Conservation (phyloP, 1,140 invertebrate species). For the Leucophenga varia region DNA sequence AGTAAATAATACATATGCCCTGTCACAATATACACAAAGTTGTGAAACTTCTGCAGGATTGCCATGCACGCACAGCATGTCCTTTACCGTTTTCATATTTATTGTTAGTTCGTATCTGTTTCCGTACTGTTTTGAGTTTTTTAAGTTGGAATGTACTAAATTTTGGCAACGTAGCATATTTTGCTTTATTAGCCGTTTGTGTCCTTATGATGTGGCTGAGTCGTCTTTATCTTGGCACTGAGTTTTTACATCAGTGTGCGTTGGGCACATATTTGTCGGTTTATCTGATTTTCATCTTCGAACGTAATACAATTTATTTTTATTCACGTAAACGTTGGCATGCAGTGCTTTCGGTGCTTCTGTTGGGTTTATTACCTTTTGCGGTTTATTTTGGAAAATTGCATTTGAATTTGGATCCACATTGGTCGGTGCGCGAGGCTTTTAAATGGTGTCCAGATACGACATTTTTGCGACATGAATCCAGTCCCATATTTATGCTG, state of each 20-base stretch:
- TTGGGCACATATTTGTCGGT: constrained; percentile 27
- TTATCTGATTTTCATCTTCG: constrained; percentile 10
- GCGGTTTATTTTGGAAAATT: constrained; percentile 37
- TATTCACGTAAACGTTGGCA: constrained; percentile 1
- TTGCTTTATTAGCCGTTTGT: not conserved
- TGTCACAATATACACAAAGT: constrained; percentile 27
- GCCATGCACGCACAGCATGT: constrained; percentile 38
- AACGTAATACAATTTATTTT: constrained; percentile 14
- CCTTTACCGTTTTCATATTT: constrained; percentile 24
- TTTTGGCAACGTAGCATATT: not conserved
- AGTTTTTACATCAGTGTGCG: constrained; percentile 48
- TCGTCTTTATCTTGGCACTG: constrained; percentile 39
- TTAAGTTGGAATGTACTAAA: not conserved
- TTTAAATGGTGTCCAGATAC: constrained; percentile 51
- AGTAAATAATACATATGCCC: not conserved
- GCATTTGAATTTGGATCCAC: constrained; percentile 31
- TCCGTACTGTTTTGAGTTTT: constrained; percentile 10
- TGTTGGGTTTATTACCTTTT: constrained; percentile 17
- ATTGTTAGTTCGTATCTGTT: constrained; percentile 16
- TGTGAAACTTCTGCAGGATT: constrained; percentile 42
- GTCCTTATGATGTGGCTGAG: constrained; percentile 36
- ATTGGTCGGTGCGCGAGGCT: constrained; percentile 47
- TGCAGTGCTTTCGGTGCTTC: constrained; percentile 11
- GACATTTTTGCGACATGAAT: constrained; percentile 38
- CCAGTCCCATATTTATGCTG: constrained; percentile 34